Evolutionary conservation across 1,140 invertebrate genomes (phyloP).

Genomic region (Euura lappo): DNA sequence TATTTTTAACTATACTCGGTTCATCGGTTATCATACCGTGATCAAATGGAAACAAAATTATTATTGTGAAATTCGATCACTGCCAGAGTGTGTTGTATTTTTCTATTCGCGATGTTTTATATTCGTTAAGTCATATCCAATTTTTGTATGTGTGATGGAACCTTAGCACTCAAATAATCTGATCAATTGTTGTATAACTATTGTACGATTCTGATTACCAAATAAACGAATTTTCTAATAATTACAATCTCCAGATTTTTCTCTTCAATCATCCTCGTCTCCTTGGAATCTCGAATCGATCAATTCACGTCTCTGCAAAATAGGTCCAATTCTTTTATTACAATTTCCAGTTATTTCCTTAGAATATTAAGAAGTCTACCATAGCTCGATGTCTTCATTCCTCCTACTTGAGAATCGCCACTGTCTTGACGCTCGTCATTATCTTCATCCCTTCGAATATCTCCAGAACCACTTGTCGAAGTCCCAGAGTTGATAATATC

Average conservation of each 20-base stretch:
- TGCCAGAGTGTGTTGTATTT: constrained; percentile 1
- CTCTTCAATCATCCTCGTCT: background rate
- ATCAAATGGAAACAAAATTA: background rate
- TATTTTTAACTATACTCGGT: background rate
- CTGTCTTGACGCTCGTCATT: background rate
- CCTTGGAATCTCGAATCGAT: too few species aligned
- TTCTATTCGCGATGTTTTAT: constrained; percentile 2
- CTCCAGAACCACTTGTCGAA: background rate
- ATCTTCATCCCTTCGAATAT: background rate
- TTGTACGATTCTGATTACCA: constrained; percentile 45
- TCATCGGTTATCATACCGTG: background rate
- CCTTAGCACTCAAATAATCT: background rate
- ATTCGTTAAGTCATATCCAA: background rate
- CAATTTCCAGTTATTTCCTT: background rate
- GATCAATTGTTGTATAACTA: constrained; percentile 24
- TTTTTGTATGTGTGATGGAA: constrained; percentile 6
- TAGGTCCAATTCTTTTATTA: background rate
- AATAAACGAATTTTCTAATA: constrained; percentile 53
- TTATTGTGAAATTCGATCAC: background rate
- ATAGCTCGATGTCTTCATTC: too few species aligned
- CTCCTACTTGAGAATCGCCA: background rate
- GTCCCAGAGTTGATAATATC: constrained; percentile 8
- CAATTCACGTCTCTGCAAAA: too few species aligned
- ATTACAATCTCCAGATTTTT: constrained; percentile 15
- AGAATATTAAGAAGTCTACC: background rate